Evolutionary conservation across 2,113 vertebrate genomes (phyloP).

Genomic region (Grammomys dolichurus): DNA sequence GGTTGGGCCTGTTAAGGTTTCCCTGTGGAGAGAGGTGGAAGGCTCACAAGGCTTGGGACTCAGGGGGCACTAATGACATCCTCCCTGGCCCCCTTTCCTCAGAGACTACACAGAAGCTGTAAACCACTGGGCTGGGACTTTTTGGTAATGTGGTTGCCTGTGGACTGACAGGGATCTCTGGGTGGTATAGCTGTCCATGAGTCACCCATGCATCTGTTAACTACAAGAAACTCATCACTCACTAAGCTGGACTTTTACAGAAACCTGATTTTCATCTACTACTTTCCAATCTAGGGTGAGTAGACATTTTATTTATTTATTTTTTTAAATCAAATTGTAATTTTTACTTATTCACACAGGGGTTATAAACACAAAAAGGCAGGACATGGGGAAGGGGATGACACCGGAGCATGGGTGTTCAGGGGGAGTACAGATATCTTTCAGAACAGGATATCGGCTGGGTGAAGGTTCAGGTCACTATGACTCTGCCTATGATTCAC

Average conservation of each 20-base stretch:
- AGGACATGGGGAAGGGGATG: too few relatives aligned
- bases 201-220: not conserved
- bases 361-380: too few relatives aligned
- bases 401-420: too few relatives aligned
- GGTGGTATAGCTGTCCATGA: fast-evolving
- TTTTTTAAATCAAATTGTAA: too few relatives aligned
- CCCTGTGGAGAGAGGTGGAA: too few relatives aligned
- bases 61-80: not conserved
- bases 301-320: not conserved
- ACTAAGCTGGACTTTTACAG: not conserved
- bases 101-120: not conserved
- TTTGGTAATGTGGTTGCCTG: not conserved
- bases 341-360: too few relatives aligned
- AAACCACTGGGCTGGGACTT: not conserved
- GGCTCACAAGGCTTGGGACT: not conserved
- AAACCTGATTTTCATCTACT: not conserved
- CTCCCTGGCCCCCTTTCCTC: not conserved
- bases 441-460: too few relatives aligned
- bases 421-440: too few relatives aligned
- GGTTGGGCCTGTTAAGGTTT: too few relatives aligned
- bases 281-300: not conserved
- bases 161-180: not conserved
- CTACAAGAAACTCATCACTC: not conserved
- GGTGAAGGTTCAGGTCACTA: too few relatives aligned
- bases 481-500: too few relatives aligned